phyloP scores from a whole-genome alignment of 2,113 vertebrate genomes.

The Oxyruncus cristatus region DNA sequence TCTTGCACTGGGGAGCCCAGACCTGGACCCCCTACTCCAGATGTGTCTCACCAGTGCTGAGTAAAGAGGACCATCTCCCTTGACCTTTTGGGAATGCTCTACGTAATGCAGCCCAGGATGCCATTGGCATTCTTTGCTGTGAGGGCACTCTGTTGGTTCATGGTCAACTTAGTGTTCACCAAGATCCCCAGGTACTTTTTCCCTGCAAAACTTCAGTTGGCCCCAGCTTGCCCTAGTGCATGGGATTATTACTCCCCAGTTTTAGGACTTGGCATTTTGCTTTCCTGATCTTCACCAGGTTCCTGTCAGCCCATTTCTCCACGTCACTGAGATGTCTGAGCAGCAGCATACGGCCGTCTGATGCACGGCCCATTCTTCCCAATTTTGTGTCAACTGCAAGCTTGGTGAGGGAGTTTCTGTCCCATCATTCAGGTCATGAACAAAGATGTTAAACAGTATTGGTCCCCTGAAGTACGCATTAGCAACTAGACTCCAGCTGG shows the following conservation, averaged over 20 bases:
- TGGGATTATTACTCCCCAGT: not conserved
- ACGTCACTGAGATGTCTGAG: not conserved
- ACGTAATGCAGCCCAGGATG: not conserved
- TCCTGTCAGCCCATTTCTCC: not conserved
- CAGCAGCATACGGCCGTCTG: not conserved
- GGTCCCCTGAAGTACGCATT: not conserved
- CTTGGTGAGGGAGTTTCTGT: not conserved
- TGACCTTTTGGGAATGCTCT: not conserved
- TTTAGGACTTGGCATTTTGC: not conserved
- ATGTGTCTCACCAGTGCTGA: not conserved
- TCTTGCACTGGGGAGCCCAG: not conserved
- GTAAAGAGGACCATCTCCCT: not conserved
- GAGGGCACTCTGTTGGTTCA: not conserved
- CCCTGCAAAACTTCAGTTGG: not conserved
- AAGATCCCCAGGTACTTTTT: not conserved
- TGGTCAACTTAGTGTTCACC: not conserved
- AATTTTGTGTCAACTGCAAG: not conserved
- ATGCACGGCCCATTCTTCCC: not conserved
- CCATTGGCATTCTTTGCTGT: accelerated
- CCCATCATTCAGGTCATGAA: not conserved
- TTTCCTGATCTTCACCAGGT: not conserved
- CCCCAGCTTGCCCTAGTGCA: not conserved
- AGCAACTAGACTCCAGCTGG: not conserved
- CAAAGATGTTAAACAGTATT: not conserved
- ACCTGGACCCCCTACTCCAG: not conserved